Evolutionary conservation across 2,113 vertebrate genomes (phyloP).

Genomic region (Leucopternis melanops): DNA sequence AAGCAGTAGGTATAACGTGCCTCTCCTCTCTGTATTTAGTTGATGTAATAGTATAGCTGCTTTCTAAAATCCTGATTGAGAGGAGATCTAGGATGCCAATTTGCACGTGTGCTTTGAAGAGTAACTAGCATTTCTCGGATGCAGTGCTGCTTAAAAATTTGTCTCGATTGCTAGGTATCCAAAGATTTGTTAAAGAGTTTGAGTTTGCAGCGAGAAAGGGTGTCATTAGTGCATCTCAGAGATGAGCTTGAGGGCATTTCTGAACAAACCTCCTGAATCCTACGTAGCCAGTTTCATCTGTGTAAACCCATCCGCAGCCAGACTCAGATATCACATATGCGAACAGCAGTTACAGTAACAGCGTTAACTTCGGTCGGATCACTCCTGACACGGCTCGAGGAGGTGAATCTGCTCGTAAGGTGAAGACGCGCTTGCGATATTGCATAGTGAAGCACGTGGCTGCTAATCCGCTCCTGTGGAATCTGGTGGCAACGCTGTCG

Average conservation of each 20-base stretch:
- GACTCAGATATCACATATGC: rapidly evolving
- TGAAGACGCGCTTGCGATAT: neutral
- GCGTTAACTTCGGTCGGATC: neutral
- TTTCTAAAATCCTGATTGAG: neutral
- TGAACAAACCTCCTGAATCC: neutral
- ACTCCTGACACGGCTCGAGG: neutral
- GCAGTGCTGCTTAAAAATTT: neutral
- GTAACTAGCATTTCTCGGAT: neutral
- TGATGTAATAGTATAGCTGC: neutral
- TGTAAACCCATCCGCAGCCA: neutral
- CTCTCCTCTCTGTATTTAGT: neutral
- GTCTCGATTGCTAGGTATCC: neutral
- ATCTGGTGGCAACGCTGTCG: neutral
- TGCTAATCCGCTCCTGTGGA: neutral
- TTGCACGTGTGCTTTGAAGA: neutral
- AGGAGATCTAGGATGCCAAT: neutral
- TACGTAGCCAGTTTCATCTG: neutral
- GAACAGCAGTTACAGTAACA: neutral
- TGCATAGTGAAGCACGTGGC: neutral
- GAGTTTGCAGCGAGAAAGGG: rapidly evolving
- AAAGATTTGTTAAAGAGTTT: neutral
- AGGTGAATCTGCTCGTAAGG: neutral
- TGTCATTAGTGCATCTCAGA: neutral
- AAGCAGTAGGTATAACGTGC: neutral
- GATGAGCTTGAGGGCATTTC: neutral